Percentiles rank a stretch among this genome's conserved stretches.
phyloP scores from a whole-genome alignment of 2,113 vertebrate species.

The Myotis yumanensis region DNA sequence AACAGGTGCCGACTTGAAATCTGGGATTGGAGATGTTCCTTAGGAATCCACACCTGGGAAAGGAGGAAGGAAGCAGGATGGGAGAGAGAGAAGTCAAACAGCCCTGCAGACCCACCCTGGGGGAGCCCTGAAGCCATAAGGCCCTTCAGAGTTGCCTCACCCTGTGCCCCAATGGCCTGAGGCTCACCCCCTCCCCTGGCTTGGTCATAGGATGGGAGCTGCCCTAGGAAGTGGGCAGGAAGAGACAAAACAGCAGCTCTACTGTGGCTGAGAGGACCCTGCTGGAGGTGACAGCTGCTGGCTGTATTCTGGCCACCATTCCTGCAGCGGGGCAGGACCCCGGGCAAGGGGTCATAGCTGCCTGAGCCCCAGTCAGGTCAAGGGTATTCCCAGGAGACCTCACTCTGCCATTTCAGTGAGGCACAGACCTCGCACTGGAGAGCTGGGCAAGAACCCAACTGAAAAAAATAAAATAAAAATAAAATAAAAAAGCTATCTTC shows the following conservation, averaged over 20 bases:
- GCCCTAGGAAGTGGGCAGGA: background rate
- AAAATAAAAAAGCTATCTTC: slow-evolving; percentile 14
- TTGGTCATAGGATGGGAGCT: background rate
- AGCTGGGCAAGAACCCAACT: background rate
- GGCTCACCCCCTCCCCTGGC: rapidly evolving
- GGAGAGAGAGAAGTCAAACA: background rate
- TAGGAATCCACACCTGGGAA: rapidly evolving
- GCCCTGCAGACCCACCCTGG: rapidly evolving
- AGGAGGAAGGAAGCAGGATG: background rate
- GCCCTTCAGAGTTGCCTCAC: rapidly evolving
- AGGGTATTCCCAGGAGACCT: background rate
- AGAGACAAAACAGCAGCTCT: background rate
- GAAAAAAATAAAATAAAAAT: background rate
- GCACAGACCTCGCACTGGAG: background rate
- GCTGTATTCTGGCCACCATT: too few relatives aligned
- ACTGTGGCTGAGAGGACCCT: background rate
- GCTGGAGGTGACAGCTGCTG: background rate
- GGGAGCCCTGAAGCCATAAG: too few relatives aligned
- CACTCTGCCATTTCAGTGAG: background rate
- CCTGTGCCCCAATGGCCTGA: background rate
- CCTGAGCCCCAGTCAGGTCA: background rate
- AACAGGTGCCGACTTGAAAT: background rate
- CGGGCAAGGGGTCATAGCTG: rapidly evolving
- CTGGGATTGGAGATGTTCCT: background rate
- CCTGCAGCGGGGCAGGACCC: background rate